Conservation (phyloP, 2,113 vertebrate genomes). For the Coryphaenoides rupestris region DNA sequence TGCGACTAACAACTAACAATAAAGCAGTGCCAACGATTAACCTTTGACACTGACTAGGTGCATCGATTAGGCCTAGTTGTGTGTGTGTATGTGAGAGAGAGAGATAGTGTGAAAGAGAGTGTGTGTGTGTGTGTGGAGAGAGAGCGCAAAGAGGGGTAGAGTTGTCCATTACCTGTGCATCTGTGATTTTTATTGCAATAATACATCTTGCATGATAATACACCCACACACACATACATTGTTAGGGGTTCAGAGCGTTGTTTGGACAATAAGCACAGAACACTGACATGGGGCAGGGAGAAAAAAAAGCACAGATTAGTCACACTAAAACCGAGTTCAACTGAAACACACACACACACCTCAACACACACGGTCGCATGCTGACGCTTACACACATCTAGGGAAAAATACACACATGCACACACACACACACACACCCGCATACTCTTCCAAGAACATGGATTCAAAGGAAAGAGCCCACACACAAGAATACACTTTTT, state of each 20-base stretch:
- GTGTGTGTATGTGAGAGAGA: too few species aligned
- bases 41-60: too few species aligned
- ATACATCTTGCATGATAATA: constrained; percentile 58
- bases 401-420: neutral
- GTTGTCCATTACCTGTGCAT: constrained; percentile 41
- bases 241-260: constrained; percentile 36
- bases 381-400: constrained; percentile 17
- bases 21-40: too few species aligned
- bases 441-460: too few species aligned
- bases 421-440: too few species aligned
- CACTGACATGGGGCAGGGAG: constrained; percentile 32
- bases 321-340: constrained; percentile 21
- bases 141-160: too few species aligned
- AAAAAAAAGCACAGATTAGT: constrained; percentile 33
- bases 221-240: constrained; percentile 19
- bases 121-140: too few species aligned
- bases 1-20: too few species aligned
- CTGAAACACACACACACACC: constrained; percentile 4
- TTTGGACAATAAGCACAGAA: constrained; percentile 51
- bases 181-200: constrained; percentile 69
- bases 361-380: constrained; percentile 5
- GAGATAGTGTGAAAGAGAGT: too few species aligned
- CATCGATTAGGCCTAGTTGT: too few species aligned
- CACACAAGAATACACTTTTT: too few species aligned
- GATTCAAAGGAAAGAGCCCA: too few species aligned